Evolutionary conservation across 2,888 invertebrate genomes (phyloP).

Genomic region (Drosophila atripex): DNA sequence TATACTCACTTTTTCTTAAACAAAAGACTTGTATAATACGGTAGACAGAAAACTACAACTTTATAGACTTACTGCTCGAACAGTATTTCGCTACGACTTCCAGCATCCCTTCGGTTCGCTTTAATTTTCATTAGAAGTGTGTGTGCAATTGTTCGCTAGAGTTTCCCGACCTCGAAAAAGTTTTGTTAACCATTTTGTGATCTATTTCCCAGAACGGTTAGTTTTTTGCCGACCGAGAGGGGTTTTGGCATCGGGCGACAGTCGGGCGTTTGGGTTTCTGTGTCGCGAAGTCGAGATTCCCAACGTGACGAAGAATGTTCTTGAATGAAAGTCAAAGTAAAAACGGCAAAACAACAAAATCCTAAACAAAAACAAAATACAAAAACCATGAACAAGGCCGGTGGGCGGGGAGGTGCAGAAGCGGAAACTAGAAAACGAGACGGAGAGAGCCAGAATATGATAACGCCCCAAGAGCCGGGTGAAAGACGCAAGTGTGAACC

Average conservation of each 20-base stretch:
- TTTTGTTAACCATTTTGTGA: conserved; percentile 77
- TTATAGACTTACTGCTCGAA: conserved; percentile 1
- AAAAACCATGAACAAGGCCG: conserved; percentile 52
- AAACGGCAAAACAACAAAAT: conserved; percentile 66
- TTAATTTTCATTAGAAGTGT: conserved; percentile 69
- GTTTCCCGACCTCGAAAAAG: conserved; percentile 52
- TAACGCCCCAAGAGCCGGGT: conserved; percentile 57
- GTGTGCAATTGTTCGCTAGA: conserved; percentile 30
- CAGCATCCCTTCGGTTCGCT: conserved; percentile 31
- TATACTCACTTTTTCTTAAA: not conserved
- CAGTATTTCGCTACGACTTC: conserved; percentile 5
- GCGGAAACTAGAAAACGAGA: conserved; percentile 51
- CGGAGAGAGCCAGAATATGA: conserved; percentile 69
- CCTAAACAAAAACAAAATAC: conserved; percentile 80
- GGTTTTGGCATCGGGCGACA: conserved; percentile 37
- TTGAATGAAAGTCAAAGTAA: conserved; percentile 83
- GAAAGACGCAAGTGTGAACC: not conserved
- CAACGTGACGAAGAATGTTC: conserved; percentile 67
- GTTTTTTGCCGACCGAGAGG: conserved; percentile 52
- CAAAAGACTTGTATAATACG: not conserved
- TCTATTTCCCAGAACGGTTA: conserved; percentile 60
- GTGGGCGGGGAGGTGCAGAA: conserved; percentile 11
- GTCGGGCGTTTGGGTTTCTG: conserved; percentile 59
- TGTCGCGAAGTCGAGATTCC: conserved; percentile 56
- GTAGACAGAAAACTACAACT: conserved; percentile 19